These are phyloP conservation scores for Meandrusa payeni DNA, from an alignment of 2,888 invertebrate genomes.

Conservation along the genomic window DNA sequence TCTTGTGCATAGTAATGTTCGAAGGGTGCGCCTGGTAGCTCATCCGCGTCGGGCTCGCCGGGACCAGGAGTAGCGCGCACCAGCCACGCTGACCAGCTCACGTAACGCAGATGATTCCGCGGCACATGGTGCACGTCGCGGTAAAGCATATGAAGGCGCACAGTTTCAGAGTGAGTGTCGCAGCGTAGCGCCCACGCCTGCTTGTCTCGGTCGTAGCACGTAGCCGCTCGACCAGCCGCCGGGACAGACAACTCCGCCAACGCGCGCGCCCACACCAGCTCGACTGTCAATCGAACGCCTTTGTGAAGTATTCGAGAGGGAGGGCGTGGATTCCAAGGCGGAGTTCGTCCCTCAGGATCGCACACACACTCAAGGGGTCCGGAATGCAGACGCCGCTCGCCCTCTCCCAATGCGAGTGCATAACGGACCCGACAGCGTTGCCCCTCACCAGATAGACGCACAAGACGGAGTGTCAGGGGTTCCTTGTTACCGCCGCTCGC, in stretches of 20 bases:
- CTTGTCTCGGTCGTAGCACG: conserved; percentile 90
- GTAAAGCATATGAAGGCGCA: conserved; percentile 87
- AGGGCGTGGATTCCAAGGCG: conserved; percentile 85
- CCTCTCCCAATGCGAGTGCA: conserved; percentile 85
- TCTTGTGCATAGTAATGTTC: conserved; percentile 91
- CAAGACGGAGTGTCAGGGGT: conserved; percentile 78
- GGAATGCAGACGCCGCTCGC: conserved; percentile 84
- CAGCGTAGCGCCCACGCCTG: conserved; percentile 89
- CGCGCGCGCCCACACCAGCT: conserved; percentile 86
- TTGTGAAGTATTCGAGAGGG: conserved; percentile 82
- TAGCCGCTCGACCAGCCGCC: conserved; percentile 79
- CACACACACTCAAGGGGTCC: conserved; percentile 86
- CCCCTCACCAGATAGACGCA: conserved; percentile 89
- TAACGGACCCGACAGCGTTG: conserved; percentile 89
- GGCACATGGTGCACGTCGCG: conserved; percentile 90
- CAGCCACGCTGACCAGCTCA: conserved; percentile 87
- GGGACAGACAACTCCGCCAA: conserved; percentile 78
- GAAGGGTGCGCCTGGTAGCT: conserved; percentile 87
- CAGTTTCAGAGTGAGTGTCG: conserved; percentile 88
- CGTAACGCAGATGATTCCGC: conserved; percentile 85
- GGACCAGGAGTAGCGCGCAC: conserved; percentile 75
- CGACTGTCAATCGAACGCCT: conserved; percentile 85
- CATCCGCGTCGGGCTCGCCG: conserved; percentile 83
- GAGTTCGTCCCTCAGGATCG: conserved; percentile 85
- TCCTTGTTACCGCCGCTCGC: conserved; percentile 83